Evolutionary conservation across 2,797 vertebrate genomes (phyloP).

Genomic region (Martes flavigula): DNA sequence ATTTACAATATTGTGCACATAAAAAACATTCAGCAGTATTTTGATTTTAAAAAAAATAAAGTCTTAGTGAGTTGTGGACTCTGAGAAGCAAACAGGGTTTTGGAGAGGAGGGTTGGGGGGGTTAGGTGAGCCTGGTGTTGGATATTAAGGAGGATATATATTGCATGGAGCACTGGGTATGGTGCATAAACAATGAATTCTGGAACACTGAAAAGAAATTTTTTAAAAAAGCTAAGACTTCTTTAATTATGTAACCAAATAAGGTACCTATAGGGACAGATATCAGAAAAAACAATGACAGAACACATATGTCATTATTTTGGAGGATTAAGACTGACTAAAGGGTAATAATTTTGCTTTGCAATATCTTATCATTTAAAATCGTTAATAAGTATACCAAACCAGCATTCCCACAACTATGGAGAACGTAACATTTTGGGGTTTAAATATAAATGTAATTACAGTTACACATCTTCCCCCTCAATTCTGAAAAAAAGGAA

Average conservation of each 20-base stretch:
- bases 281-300: background rate
- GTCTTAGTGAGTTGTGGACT: too few relatives aligned
- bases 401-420: background rate
- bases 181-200: too few relatives aligned
- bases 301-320: background rate
- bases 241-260: background rate
- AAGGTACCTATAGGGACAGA: background rate
- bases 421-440: background rate
- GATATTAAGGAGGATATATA: too few relatives aligned
- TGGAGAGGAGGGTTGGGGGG: too few relatives aligned
- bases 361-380: background rate
- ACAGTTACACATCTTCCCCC: background rate
- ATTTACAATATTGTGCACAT: background rate
- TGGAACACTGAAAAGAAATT: too few relatives aligned
- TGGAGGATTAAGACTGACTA: background rate
- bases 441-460: background rate
- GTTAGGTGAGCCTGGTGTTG: too few relatives aligned
- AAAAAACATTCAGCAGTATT: background rate
- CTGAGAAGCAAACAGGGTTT: too few relatives aligned
- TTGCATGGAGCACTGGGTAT: too few relatives aligned
- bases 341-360: background rate
- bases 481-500: background rate
- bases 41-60: background rate
- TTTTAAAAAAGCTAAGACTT: background rate
- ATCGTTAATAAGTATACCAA: constrained; percentile 13